A percentile compares a stretch with the other conserved stretches of the same genome.
Conservation (phyloP, 1,140 invertebrate genomes). For the Drosophila lacertosa region DNA sequence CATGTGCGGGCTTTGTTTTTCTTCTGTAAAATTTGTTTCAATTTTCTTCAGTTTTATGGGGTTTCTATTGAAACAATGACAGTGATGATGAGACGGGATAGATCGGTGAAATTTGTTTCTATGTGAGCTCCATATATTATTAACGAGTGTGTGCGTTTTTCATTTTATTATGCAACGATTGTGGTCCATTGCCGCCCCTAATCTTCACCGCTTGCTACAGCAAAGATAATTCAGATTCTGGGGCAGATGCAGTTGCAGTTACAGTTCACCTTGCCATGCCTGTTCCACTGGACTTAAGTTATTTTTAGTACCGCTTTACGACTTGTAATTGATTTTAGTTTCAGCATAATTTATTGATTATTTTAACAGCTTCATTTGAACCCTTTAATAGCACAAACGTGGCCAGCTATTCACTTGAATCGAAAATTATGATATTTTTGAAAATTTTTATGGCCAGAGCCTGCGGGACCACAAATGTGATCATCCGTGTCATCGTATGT, state of each 20-base stretch:
- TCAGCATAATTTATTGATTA: slow-evolving; percentile 78
- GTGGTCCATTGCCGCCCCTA: slow-evolving; percentile 56
- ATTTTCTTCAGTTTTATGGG: slow-evolving; percentile 74
- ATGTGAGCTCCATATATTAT: slow-evolving; percentile 56
- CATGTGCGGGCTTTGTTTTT: slow-evolving; percentile 58
- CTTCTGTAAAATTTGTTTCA: slow-evolving; percentile 67
- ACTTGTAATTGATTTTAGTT: slow-evolving; percentile 81
- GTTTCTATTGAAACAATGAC: slow-evolving; percentile 78
- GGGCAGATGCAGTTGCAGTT: slow-evolving; percentile 12
- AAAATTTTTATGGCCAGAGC: slow-evolving; percentile 70
- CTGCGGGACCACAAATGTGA: slow-evolving; percentile 59
- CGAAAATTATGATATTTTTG: slow-evolving; percentile 82
- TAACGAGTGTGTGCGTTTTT: slow-evolving; percentile 54
- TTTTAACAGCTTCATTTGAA: slow-evolving; percentile 80
- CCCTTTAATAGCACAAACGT: slow-evolving; percentile 67
- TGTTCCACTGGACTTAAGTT: neutral
- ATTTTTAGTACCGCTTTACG: slow-evolving; percentile 56
- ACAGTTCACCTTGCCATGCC: slow-evolving; percentile 33
- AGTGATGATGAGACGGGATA: slow-evolving; percentile 35
- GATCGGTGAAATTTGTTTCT: slow-evolving; percentile 7
- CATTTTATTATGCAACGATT: slow-evolving; percentile 70
- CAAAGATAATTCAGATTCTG: neutral
- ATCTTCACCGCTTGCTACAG: neutral
- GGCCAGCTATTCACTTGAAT: slow-evolving; percentile 57
- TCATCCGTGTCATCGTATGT: slow-evolving; percentile 39